Base-by-base conservation (phyloP, 2,888 invertebrate genomes). In the Drosophila kuntzei region DNA sequence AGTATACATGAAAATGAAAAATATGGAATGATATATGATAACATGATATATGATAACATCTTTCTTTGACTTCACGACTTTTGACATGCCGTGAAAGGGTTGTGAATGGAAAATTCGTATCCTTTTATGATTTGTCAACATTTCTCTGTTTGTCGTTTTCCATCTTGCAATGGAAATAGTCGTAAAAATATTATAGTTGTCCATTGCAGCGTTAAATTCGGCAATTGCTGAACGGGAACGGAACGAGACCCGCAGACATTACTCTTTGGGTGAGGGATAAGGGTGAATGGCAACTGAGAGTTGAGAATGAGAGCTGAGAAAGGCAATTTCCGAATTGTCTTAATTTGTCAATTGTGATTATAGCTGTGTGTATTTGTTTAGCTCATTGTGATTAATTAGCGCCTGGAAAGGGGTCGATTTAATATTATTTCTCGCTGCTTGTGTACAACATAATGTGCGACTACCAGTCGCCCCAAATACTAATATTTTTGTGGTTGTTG, bases 131-230 rank as follows among this genome's bases (percentile, higher is more conserved):
- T 79, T 87, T 82, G 76, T 85, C 74, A 82, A 85, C 87, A 85
- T 79, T 70, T 63, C 57, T 51, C 44, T 62, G 80, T 68, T 71
- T 64, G 44, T 65, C 47, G 34, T 18, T 20, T 54, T 20, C 14
- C 54, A 43, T 50, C 76, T 79, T 73, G 51, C 68, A 73, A 68
- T 82, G 62, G 61, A 75, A 88, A 89, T 71, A 64, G 85, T 84
- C 89, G 86, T 90, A 90, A 90, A 90, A 91, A 63, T 72, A 73
- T 81, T 80, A 90, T 90, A 90, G 91, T 91, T 90, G 90, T 85
- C 71, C 87, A 90, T 74, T 91, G 89, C 79, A 87, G 91, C 90
- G 87, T 91, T 84, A 91, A 91, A 90, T 90, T 89, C 81, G 85
- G 63, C 78, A 88, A 82, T 85, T 89, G 82, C 75, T 32, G 58